A percentile compares a stretch with the other conserved stretches of the same genome.
phyloP scores from a whole-genome alignment of 1,140 invertebrate species.

The Zeugodacus cucurbitae region DNA sequence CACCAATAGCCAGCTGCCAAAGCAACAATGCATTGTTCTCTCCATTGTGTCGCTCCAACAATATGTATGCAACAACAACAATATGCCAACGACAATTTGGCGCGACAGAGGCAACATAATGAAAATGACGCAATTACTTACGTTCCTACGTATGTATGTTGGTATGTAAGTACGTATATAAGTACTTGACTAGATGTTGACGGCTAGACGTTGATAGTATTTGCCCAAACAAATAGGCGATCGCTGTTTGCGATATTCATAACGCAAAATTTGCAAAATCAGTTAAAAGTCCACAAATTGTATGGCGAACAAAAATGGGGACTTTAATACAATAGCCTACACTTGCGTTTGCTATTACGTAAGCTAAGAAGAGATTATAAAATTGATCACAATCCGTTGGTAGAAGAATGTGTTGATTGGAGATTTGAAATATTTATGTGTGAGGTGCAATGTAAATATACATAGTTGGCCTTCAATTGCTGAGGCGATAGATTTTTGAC shows the following conservation, averaged over 20 bases:
- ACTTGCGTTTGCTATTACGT: background rate
- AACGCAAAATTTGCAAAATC: background rate
- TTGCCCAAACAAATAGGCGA: background rate
- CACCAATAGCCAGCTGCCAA: conserved; percentile 12
- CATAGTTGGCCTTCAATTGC: background rate
- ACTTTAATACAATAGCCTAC: background rate
- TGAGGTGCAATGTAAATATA: no score
- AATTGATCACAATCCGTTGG: background rate
- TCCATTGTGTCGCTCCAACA: background rate
- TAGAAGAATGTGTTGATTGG: no score
- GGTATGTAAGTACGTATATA: no score
- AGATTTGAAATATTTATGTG: no score
- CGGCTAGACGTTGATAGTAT: background rate
- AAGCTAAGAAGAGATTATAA: background rate
- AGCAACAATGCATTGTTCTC: background rate
- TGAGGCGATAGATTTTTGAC: no score
- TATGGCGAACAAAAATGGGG: background rate
- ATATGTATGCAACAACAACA: background rate
- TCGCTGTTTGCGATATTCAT: background rate
- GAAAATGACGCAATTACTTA: background rate
- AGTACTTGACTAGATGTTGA: background rate
- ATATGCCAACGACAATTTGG: background rate
- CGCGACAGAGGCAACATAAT: background rate
- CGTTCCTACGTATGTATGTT: background rate
- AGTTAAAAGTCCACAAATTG: background rate